phyloP scores from a whole-genome alignment of 2,888 invertebrate species.

The Napeogenes sylphis region DNA sequence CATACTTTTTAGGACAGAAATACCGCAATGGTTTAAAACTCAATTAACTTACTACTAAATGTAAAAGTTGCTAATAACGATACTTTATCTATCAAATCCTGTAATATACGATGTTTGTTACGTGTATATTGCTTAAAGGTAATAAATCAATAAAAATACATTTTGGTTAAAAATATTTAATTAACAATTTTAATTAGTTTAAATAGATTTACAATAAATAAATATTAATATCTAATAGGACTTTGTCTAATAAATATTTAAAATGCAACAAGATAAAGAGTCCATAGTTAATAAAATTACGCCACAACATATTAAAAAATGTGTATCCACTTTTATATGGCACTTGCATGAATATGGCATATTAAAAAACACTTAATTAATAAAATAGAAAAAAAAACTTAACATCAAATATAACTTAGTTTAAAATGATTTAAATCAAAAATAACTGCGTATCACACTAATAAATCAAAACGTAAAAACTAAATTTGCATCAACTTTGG shows the following conservation, averaged over 20 bases:
- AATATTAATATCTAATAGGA: constrained; percentile 53
- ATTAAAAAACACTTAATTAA: constrained; percentile 28
- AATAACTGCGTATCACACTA: constrained; percentile 14
- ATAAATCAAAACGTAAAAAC: constrained; percentile 31
- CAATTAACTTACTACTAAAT: too few relatives aligned
- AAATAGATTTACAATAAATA: constrained; percentile 45
- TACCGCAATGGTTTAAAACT: not conserved
- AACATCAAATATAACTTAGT: constrained; percentile 1
- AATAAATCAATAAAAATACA: not conserved
- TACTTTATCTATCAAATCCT: too few relatives aligned
- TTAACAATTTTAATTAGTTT: constrained; percentile 19
- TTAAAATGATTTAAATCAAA: constrained; percentile 9
- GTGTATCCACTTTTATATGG: constrained; percentile 34
- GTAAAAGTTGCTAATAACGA: too few relatives aligned
- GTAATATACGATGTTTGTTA: not conserved
- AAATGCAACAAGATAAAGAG: constrained; percentile 29
- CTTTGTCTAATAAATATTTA: constrained; percentile 39
- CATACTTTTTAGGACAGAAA: constrained; percentile 2
- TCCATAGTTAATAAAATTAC: constrained; percentile 4
- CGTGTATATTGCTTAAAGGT: not conserved
- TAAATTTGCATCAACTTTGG: constrained; percentile 69
- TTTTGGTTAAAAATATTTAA: not conserved
- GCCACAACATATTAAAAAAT: constrained; percentile 6
- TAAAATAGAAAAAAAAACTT: constrained; percentile 15
- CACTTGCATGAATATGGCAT: constrained; percentile 40